Conservation (phyloP, 2,888 invertebrate species). For the Tenthredo scrophulariae region DNA sequence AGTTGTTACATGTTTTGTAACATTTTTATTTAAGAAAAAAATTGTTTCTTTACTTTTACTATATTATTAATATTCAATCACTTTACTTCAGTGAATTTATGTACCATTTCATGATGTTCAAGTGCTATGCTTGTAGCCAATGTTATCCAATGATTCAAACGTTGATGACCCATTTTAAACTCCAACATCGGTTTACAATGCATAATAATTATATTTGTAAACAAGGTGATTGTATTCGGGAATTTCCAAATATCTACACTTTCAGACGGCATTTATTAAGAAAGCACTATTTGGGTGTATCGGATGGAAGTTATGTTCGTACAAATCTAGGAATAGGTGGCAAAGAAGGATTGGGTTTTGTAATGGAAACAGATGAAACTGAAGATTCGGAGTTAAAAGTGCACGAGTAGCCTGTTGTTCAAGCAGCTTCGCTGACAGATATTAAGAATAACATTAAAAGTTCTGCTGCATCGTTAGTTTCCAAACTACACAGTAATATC, state of each 20-base stretch:
- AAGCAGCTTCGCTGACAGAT: not conserved
- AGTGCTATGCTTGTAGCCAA: not conserved
- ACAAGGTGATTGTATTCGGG: conserved; percentile 2
- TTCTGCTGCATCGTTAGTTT: not conserved
- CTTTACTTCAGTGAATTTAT: not conserved
- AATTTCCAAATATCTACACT: not conserved
- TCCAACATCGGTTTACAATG: not conserved
- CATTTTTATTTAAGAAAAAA: not conserved
- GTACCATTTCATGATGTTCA: not conserved
- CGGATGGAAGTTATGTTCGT: not conserved
- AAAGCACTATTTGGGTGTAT: not conserved
- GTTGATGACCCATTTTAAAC: not conserved
- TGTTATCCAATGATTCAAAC: not conserved
- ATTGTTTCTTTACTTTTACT: not conserved
- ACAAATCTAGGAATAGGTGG: not conserved
- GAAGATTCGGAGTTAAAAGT: not conserved
- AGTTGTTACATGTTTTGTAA: not conserved
- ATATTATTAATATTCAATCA: not conserved
- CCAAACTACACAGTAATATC: not conserved
- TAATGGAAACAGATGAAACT: not conserved
- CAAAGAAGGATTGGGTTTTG: not conserved
- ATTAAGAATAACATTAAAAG: not conserved
- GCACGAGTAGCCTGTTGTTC: too few species aligned
- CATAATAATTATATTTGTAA: not conserved
- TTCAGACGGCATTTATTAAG: not conserved